Conservation (phyloP, 2,113 vertebrate species). For the Calidris pugnax region DNA sequence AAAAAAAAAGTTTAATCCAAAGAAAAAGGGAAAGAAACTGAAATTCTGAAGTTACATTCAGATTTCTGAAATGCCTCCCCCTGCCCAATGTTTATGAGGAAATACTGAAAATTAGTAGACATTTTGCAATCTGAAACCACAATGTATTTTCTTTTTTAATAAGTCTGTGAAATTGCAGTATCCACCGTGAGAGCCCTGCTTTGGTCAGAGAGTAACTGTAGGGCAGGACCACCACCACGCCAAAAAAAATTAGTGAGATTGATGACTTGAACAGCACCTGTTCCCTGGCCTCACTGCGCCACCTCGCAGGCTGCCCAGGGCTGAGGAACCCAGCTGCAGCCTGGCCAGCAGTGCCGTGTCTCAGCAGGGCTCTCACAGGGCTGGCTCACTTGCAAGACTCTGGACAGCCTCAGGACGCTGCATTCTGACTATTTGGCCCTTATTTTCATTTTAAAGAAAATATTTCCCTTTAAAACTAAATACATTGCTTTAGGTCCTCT, state of each 20-base stretch:
- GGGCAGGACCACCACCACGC: not conserved
- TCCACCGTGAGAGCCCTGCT: not conserved
- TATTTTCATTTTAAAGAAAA: not conserved
- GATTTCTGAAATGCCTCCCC: not conserved
- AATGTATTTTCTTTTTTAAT: not conserved
- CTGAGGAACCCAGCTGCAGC: not conserved
- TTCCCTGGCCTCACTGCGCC: accelerated
- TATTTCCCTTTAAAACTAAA: not conserved
- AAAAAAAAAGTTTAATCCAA: not conserved
- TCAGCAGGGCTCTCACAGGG: not conserved
- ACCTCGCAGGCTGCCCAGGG: accelerated
- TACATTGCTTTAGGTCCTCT: not conserved
- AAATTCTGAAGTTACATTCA: not conserved
- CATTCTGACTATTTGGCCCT: not conserved
- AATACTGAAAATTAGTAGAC: not conserved
- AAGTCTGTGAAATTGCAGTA: not conserved
- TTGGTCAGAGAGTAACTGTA: not conserved
- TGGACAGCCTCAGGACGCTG: not conserved
- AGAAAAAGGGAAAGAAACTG: not conserved
- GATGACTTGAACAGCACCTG: accelerated
- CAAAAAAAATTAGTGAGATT: accelerated
- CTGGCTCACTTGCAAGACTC: not conserved
- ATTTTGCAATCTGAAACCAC: not conserved
- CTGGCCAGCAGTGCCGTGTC: not conserved
- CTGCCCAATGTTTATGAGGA: not conserved